Evolutionary conservation across 2,797 vertebrate species (phyloP).

Genomic region (Gadopsis bispinosus): DNA sequence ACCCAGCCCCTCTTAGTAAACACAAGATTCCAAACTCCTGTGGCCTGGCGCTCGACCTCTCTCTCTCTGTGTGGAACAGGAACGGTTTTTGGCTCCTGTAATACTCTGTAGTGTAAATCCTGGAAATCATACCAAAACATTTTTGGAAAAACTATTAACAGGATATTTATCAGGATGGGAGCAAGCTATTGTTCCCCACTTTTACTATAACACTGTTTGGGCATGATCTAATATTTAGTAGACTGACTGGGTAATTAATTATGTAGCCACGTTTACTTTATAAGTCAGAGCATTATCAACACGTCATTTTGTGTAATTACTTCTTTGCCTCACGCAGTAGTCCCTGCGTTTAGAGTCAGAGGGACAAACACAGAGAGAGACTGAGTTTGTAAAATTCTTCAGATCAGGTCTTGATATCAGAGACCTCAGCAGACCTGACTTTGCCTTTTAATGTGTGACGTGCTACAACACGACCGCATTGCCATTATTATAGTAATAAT

Average conservation of each 20-base stretch:
- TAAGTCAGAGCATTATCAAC: conserved; percentile 38
- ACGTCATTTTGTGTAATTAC: conserved; percentile 51
- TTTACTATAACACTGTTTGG: conserved; percentile 46
- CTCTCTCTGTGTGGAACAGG: conserved; percentile 28
- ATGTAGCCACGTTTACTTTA: conserved; percentile 56
- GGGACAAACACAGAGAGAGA: conserved; percentile 22
- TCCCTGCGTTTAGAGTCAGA: conserved; percentile 15
- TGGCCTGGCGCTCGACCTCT: conserved; percentile 31
- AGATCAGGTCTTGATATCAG: conserved; percentile 43
- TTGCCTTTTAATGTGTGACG: conserved; percentile 22
- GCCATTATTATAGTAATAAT: neutral
- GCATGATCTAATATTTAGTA: conserved; percentile 10
- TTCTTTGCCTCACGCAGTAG: conserved; percentile 27
- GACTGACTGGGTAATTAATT: conserved; percentile 51
- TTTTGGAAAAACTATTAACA: conserved; percentile 53
- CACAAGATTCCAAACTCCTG: conserved; percentile 53
- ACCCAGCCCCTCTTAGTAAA: conserved; percentile 73
- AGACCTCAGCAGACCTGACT: conserved; percentile 49
- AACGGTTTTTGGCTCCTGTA: conserved; percentile 30
- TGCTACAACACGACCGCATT: conserved; percentile 14
- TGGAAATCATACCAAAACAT: conserved; percentile 61
- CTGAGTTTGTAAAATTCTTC: conserved; percentile 28
- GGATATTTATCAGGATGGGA: conserved; percentile 59
- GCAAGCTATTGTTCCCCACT: conserved; percentile 49
- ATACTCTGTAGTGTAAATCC: conserved; percentile 48